Base-by-base conservation (phyloP, 2,113 vertebrate genomes). In the Pyxicephalus adspersus region DNA sequence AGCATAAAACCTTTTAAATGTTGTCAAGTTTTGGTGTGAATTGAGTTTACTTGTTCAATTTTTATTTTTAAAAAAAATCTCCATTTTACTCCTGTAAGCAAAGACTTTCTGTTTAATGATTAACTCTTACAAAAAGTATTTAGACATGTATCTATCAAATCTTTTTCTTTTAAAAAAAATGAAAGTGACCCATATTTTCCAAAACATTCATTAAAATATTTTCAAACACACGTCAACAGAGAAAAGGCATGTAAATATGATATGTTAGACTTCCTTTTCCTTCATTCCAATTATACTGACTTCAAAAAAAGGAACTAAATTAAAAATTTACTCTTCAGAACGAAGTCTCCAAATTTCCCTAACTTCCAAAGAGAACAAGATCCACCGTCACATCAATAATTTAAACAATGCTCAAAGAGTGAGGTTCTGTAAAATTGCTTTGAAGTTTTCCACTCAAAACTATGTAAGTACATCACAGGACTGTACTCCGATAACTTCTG, bases 351-450 rank as follows among this genome's bases (percentile, higher is more conserved):
- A 78, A 86, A 80, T 85, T 87, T 86, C 80, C 83, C 80, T 61
- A 80, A 78, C 78, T 86, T 64, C 60, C 51, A 76, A 70, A 50
- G 67, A 34, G 34, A 51, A 58, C 51, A 67, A 73, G 0, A 52
- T n/a, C 87, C 84, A 84, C 64, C 13, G 0, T 76, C 82, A 84
- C 73, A 88, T 89, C 85, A 87, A 90, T 89, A 90, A 90, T 87
- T 68, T 84, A 87, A 68, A 64, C 54, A 38, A 83, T 72, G 57
- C 73, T 86, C 85, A 88, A 87, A 90, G 85, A 81, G 77, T 83
- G 23, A 86, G 83, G 65, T 84, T 84, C 84, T 83, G 82, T 85
- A 74, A 78, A n/a, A 18, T 19, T 20, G 72, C 84, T 86, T 89
- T 87, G 86, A 86, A 89, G 87, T 85, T 72, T 81, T 28, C 4